Evolutionary conservation across 2,797 vertebrate genomes (phyloP).

Genomic region (Bovichtus variegatus): DNA sequence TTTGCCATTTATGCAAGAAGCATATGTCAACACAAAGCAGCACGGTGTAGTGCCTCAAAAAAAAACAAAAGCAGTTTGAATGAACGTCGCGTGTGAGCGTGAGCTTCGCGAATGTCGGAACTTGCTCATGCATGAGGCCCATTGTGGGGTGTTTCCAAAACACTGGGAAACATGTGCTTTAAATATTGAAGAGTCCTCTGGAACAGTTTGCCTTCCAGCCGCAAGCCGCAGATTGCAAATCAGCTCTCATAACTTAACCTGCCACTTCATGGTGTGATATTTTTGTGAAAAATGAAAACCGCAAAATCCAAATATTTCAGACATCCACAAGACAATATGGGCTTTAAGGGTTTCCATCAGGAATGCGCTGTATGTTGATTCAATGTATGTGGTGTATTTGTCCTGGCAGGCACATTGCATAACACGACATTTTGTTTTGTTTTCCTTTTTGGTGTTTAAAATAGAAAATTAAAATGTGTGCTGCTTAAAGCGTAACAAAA

Average conservation of each 20-base stretch:
- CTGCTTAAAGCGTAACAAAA: constrained; percentile 10
- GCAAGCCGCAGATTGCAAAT: constrained; percentile 65
- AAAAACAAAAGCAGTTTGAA: constrained; percentile 38
- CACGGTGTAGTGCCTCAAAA: constrained; percentile 9
- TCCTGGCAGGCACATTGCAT: constrained; percentile 11
- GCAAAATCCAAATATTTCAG: constrained; percentile 51
- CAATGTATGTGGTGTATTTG: constrained; percentile 13
- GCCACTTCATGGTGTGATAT: constrained; percentile 62
- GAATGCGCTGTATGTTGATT: constrained; percentile 26
- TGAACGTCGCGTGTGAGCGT: constrained; percentile 50
- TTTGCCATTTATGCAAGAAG: constrained; percentile 35
- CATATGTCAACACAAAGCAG: constrained; percentile 27
- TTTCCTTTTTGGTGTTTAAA: background rate
- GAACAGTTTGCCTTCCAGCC: constrained; percentile 65
- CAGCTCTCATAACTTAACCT: constrained; percentile 69
- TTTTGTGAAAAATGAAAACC: constrained; percentile 62
- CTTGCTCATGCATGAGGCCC: constrained; percentile 58
- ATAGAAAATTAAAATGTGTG: background rate
- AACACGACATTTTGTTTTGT: background rate
- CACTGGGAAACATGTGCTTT: constrained; percentile 71
- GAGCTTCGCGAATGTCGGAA: constrained; percentile 30
- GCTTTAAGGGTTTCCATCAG: constrained; percentile 22
- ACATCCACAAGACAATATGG: constrained; percentile 33
- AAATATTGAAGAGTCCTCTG: constrained; percentile 65
- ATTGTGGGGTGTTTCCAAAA: constrained; percentile 71